phyloP scores from a whole-genome alignment of 30 jellyfish, hydroid and myxozoan species.

The Clytia hemisphaerica region DNA sequence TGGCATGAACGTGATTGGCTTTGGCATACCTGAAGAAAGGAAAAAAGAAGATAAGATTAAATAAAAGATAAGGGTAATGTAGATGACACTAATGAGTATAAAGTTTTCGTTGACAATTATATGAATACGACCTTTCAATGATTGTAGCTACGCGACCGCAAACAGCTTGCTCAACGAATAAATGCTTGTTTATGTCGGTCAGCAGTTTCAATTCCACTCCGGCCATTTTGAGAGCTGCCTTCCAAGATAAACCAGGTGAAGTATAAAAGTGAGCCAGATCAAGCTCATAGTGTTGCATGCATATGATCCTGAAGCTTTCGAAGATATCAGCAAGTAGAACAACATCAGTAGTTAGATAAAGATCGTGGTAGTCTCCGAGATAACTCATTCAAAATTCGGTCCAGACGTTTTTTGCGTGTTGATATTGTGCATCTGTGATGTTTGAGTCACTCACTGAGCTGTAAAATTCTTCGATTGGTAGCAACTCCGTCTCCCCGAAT shows the following conservation, averaged over 20 bases:
- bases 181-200: conserved; percentile 31
- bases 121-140: no score
- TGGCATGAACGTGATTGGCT: no score
- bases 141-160: conserved; percentile 32
- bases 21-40: no score
- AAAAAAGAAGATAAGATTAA: no score
- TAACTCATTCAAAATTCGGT: background rate
- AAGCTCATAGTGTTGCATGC: no score
- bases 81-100: no score
- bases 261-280: no score
- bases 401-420: conserved; percentile 32
- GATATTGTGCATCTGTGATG: conserved; percentile 33
- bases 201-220: conserved; percentile 26
- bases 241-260: no score
- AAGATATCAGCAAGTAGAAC: no score
- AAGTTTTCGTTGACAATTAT: no score
- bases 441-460: conserved; percentile 1
- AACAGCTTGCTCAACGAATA: conserved; percentile 37
- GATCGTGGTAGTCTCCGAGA: conserved; percentile 46
- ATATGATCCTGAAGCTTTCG: no score
- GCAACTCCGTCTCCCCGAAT: conserved; percentile 25
- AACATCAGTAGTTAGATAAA: conserved; percentile 38
- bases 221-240: conserved; percentile 33
- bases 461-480: conserved; percentile 18
- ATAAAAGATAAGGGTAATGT: no score